These are phyloP conservation scores for Chaenocephalus aceratus DNA, from an alignment of 2,113 vertebrate species.

Conservation along the genomic window DNA sequence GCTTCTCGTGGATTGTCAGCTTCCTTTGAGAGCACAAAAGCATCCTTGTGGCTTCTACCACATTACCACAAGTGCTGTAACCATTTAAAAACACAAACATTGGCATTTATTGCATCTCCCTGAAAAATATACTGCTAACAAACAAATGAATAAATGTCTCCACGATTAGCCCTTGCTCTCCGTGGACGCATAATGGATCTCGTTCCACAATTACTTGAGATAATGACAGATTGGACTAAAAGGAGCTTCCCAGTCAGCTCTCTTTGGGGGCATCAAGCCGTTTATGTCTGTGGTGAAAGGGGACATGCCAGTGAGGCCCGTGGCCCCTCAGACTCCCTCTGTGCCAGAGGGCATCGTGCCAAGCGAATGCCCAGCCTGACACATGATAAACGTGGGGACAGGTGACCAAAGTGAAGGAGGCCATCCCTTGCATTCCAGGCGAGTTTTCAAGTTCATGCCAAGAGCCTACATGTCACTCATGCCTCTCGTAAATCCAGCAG, in stretches of 20 bases:
- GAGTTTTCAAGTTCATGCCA: slow-evolving; percentile 37
- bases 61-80: slow-evolving; percentile 22
- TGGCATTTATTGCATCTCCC: slow-evolving; percentile 27
- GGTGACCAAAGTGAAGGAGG: slow-evolving; percentile 59
- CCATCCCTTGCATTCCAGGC: slow-evolving; percentile 50
- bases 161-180: slow-evolving; percentile 56
- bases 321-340: slow-evolving; percentile 10
- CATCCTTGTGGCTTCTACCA: slow-evolving; percentile 45
- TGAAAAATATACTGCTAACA: slow-evolving; percentile 56
- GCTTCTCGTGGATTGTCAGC: slow-evolving; percentile 33
- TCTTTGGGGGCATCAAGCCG: slow-evolving; percentile 68
- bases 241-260: slow-evolving; percentile 63
- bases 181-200: slow-evolving; percentile 62
- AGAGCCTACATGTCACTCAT: slow-evolving; percentile 17
- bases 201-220: slow-evolving; percentile 63
- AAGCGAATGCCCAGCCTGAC: slow-evolving; percentile 52
- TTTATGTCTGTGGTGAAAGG: slow-evolving; percentile 26
- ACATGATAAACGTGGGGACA: slow-evolving; percentile 67
- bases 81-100: slow-evolving; percentile 51
- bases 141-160: slow-evolving; percentile 59
- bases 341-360: slow-evolving; percentile 52
- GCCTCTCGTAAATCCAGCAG: slow-evolving; percentile 37
- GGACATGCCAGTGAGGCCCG: slow-evolving; percentile 30
- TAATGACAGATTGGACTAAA: slow-evolving; percentile 76
- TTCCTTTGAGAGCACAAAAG: slow-evolving; percentile 44